Evolutionary conservation across 2,797 vertebrate species (phyloP), one percentile per base, ranked within the genome.

Genomic region (Limnodromus scolopaceus): DNA sequence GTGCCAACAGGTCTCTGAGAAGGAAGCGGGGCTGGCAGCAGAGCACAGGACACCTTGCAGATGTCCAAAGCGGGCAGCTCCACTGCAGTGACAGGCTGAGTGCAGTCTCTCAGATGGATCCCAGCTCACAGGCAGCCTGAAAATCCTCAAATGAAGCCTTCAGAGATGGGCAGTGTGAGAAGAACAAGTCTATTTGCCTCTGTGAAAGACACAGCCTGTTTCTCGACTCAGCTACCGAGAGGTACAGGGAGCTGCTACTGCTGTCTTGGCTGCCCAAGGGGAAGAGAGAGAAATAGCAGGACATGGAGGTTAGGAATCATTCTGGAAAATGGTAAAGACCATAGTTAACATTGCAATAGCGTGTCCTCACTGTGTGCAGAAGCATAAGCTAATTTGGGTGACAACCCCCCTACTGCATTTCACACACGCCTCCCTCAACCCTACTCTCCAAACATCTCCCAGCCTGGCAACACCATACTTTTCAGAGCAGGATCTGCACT

Each of bases 11-110:
- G 12, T n/a, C 39, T 46, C 28, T 38, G 58, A 68, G 51, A 74
- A 39, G 1, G 1, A 74, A 60, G 34, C 0, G 2, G 81, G 34
- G 49, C 24, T 75, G 10, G 45, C n/a, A 88, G 57, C 1, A 12
- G n/a, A 77, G 18, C 24, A 82, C 16, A 45, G 14, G 12, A 43
- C 43, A 58, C 49, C 32, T 69, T 32, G 32, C 5, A 34, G 77
- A 25, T 8, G 22, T 39, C 74, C 24, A 57, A 60, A 87, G 41
- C 0, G 28, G 23, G 32, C 43, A 84, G 70, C 39, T 66, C 60
- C 53, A 45, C 18, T 3, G 0, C 27, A 55, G 32, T 3, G 17
- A 16, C 58, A 79, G n/a, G 17, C 36, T 57, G 61, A 66, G 13
- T 12, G 55, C 11, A 43, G 8, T 23, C 39, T 64, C 16, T 71